phyloP scores from a whole-genome alignment of 2,113 vertebrate species.

The Trematomus loennbergii region DNA sequence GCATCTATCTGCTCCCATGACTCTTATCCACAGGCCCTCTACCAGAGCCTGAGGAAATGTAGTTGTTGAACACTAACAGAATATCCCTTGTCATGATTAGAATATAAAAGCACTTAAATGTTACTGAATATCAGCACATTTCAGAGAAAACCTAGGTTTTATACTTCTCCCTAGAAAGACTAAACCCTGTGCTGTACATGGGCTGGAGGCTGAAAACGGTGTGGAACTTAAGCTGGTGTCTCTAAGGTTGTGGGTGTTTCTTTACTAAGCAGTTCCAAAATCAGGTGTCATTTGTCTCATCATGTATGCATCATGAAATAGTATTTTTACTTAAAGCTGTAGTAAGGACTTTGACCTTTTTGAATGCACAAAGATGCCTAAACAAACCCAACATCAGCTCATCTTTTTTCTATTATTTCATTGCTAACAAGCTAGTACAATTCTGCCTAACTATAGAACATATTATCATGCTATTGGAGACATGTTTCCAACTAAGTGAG shows the following conservation, averaged over 20 bases:
- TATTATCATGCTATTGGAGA: background rate
- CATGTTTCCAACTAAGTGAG: background rate
- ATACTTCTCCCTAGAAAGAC: background rate
- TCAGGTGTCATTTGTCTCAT: background rate
- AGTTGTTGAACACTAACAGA: background rate
- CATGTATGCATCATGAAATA: background rate
- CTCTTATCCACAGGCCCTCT: background rate
- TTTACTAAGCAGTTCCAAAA: background rate
- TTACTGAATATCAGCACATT: background rate
- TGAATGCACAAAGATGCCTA: background rate
- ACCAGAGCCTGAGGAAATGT: background rate
- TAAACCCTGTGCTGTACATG: background rate
- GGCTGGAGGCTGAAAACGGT: no score
- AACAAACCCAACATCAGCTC: background rate
- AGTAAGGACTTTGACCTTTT: background rate
- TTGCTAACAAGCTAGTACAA: background rate
- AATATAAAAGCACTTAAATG: background rate
- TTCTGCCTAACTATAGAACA: background rate
- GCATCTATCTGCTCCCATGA: slow-evolving; percentile 5
- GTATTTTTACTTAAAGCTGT: background rate
- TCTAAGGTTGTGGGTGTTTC: background rate
- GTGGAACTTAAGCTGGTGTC: background rate
- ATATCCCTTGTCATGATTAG: background rate
- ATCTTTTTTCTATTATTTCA: background rate
- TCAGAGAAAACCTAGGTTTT: background rate